A percentile compares a stretch with the other conserved stretches of the same genome.
These are phyloP conservation scores for Lethocerus indicus DNA, from an alignment of 1,140 invertebrate species.

Conservation along the genomic window DNA sequence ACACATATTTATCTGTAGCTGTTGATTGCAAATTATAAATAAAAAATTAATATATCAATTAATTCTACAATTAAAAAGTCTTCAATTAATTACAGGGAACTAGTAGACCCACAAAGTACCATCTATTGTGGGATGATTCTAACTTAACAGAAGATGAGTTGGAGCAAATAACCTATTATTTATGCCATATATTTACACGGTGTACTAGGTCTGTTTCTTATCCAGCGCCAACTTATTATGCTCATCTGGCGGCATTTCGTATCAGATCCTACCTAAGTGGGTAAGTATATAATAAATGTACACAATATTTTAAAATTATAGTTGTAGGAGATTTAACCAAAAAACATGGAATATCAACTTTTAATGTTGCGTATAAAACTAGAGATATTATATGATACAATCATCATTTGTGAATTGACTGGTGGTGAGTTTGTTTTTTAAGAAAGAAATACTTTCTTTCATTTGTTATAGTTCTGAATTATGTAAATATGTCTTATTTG, in stretches of 20 bases:
- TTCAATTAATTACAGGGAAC: conserved; percentile 43
- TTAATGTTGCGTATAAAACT: too few species aligned
- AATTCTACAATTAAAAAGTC: neutral
- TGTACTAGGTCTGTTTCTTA: conserved; percentile 79
- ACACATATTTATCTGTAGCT: neutral
- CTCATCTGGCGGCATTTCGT: conserved; percentile 75
- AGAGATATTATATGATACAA: too few species aligned
- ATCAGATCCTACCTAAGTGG: conserved; percentile 45
- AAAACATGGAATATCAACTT: too few species aligned
- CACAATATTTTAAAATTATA: too few species aligned
- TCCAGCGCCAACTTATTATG: conserved; percentile 87
- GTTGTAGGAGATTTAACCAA: too few species aligned
- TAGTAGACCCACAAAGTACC: conserved; percentile 74
- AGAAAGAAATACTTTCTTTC: too few species aligned
- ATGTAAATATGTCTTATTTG: too few species aligned
- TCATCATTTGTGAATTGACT: too few species aligned
- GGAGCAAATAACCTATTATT: conserved; percentile 65
- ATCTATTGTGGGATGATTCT: conserved; percentile 66
- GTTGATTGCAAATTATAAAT: neutral
- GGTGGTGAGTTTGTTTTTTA: too few species aligned
- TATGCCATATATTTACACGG: conserved; percentile 73
- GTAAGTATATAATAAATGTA: too few species aligned
- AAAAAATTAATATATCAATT: neutral
- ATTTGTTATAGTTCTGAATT: too few species aligned
- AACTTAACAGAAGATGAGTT: conserved; percentile 54